Conservation (phyloP, 2,888 invertebrate species). For the Nowickia ferox region DNA sequence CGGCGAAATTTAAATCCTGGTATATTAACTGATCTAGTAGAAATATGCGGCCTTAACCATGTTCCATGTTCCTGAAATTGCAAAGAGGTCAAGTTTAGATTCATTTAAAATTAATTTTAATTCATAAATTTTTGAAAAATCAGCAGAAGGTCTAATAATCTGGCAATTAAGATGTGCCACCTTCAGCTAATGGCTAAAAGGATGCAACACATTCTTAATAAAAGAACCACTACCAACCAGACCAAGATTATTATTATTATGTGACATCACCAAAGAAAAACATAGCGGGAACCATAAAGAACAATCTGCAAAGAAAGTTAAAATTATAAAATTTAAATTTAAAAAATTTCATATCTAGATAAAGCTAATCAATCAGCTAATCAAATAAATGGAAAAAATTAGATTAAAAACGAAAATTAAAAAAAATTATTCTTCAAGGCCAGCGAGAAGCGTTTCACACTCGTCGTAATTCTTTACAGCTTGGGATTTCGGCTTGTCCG, state of each 20-base stretch:
- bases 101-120: not conserved
- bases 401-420: no score
- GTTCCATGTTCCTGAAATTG: constrained; percentile 5
- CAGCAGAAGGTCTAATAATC: not conserved
- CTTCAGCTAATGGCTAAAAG: not conserved
- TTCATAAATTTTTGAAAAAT: not conserved
- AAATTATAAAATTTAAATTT: no score
- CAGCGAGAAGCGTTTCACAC: no score
- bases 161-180: not conserved
- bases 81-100: constrained; percentile 2
- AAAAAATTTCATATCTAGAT: no score
- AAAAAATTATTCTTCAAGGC: no score
- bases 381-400: no score
- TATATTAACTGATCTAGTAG: no score
- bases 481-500: no score
- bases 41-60: not conserved
- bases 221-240: not conserved
- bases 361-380: no score
- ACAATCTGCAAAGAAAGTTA: no score
- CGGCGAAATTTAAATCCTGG: not conserved
- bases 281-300: not conserved
- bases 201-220: not conserved
- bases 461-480: no score
- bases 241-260: constrained; percentile 3
- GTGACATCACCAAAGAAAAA: not conserved